These are phyloP conservation scores for Pentalonia nigronervosa DNA, from an alignment of 1,140 invertebrate genomes.

Conservation along the genomic window DNA sequence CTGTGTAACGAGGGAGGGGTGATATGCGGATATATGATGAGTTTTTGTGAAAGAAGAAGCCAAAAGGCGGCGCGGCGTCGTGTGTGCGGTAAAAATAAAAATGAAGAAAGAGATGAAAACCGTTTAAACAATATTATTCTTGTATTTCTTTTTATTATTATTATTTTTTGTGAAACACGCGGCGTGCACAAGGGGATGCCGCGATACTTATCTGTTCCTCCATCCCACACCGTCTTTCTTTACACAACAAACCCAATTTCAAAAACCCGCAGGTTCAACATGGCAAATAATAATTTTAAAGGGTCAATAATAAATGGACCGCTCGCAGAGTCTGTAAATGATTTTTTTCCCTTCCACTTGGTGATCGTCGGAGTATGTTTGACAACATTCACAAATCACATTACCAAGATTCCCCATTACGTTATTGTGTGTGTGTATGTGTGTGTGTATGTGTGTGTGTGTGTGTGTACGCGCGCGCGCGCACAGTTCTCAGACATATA, in stretches of 20 bases:
- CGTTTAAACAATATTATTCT: slow-evolving; percentile 56
- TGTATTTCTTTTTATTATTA: slow-evolving; percentile 51
- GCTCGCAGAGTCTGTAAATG: slow-evolving; percentile 57
- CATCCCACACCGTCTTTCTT: slow-evolving; percentile 39
- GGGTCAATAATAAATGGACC: slow-evolving; percentile 58
- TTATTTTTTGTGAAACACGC: slow-evolving; percentile 32
- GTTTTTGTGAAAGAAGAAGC: slow-evolving; percentile 53
- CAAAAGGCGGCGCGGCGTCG: slow-evolving; percentile 29
- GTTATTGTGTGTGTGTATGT: background rate
- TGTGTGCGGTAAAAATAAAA: slow-evolving; percentile 45
- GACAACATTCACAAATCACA: slow-evolving; percentile 57
- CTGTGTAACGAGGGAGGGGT: background rate
- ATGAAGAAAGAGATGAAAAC: slow-evolving; percentile 31
- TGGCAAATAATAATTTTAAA: slow-evolving; percentile 58
- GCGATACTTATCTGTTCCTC: slow-evolving; percentile 50
- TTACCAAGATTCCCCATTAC: slow-evolving; percentile 49
- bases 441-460: slow-evolving; percentile 2
- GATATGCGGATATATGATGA: background rate
- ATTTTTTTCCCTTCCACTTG: slow-evolving; percentile 39
- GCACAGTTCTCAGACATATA: background rate
- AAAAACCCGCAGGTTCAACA: slow-evolving; percentile 53
- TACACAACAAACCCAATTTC: slow-evolving; percentile 39
- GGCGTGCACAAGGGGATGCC: slow-evolving; percentile 45
- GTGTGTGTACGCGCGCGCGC: background rate
- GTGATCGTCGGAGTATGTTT: slow-evolving; percentile 36